Base-by-base conservation (phyloP, 2,888 invertebrate genomes). In the Metacarcinus magister region DNA sequence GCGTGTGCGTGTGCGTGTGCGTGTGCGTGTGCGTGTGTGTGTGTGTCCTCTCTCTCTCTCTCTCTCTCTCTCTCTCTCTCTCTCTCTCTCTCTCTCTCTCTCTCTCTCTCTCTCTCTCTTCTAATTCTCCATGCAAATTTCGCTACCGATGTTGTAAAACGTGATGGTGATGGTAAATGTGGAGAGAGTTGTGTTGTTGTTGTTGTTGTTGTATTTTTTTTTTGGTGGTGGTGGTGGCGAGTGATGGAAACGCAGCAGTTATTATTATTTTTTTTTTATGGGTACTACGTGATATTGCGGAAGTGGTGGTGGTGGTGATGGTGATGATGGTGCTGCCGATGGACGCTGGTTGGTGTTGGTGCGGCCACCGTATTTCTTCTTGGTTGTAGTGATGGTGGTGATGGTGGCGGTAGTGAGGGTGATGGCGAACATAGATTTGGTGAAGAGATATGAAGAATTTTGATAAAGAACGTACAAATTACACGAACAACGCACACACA, bases 1-100 rank as follows among this genome's bases (percentile, higher is more conserved):
- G 44, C 13, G 91, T 91, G 91, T 91, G 91, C 43, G 39, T 91
- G 91, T 91, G 91, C 19, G 91, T 60, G n/a, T n/a, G n/a, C n/a
- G n/a, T n/a, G n/a, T n/a, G n/a, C n/a, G n/a, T n/a, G n/a, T n/a
- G n/a, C n/a, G n/a, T n/a, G n/a, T n/a, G n/a, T n/a, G n/a, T n/a
- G n/a, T n/a, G n/a, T n/a, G n/a, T 54, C 54, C 67, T 67, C 67
- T 67, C 67, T 67, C 67, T 67, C 67, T 67, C 67, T 67, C 67
- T 67, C 67, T 67, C 67, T 67, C 67, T 67, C 67, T 67, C 67
- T 67, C 8, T 60, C 8, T 60, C 8, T 60, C 8, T 60, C 8
- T 60, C 8, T 60, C 8, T 60, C 8, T 60, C 8, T 60, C 8
- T 60, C 8, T 60, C 8, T 60, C 8, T 60, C 8, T 60, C 8